Evolutionary conservation across 2,113 vertebrate genomes (phyloP).

Genomic region (Actenoides hombroni): DNA sequence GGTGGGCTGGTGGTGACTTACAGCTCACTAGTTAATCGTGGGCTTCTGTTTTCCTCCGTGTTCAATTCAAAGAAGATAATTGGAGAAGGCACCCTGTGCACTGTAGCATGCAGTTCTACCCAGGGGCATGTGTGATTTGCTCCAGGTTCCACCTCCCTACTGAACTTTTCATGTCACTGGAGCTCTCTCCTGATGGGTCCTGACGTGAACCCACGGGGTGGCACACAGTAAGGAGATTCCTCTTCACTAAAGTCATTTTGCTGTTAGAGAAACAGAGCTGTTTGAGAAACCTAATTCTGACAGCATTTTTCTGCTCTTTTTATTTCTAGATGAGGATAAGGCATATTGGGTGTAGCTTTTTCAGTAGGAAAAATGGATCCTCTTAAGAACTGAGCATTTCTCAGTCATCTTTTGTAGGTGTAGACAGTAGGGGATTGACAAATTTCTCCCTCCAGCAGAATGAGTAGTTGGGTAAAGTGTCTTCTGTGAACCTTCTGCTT

Average conservation of each 20-base stretch:
- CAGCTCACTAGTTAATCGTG: not conserved
- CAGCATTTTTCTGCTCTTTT: not conserved
- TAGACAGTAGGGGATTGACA: not conserved
- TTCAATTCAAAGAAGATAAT: not conserved
- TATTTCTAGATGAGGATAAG: not conserved
- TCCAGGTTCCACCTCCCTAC: not conserved
- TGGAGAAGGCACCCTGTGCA: not conserved
- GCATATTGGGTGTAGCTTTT: not conserved
- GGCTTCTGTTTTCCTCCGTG: not conserved
- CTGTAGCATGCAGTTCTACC: not conserved
- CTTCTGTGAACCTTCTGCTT: not conserved
- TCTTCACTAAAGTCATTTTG: not conserved
- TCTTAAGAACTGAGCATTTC: not conserved
- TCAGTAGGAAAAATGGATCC: not conserved
- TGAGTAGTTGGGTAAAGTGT: not conserved
- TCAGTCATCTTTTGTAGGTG: not conserved
- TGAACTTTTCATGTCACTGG: not conserved
- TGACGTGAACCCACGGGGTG: constrained; percentile 19
- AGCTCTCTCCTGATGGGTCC: constrained; percentile 42
- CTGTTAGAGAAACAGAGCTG: not conserved
- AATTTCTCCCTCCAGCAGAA: not conserved
- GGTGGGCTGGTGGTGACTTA: not conserved
- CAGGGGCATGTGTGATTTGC: not conserved
- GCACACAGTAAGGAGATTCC: not conserved
- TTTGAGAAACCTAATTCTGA: not conserved